phyloP scores from a whole-genome alignment of 2,888 invertebrate genomes.

The Gastracanthus pulcherrimus region DNA sequence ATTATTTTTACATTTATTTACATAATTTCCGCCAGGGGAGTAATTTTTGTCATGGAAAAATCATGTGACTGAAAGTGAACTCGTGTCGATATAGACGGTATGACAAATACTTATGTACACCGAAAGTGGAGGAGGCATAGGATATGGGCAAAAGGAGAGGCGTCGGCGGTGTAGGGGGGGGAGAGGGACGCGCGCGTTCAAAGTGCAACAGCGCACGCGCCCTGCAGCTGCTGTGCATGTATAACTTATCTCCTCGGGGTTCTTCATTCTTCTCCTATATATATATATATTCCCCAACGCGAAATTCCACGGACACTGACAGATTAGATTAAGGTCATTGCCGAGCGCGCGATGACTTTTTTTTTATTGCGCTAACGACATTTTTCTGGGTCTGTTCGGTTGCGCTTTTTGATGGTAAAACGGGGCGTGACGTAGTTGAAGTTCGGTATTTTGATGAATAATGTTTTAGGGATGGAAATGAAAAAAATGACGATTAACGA shows the following conservation, averaged over 20 bases:
- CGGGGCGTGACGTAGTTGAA: neutral
- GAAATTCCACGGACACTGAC: neutral
- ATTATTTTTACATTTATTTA: too few relatives aligned
- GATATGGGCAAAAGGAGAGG: neutral
- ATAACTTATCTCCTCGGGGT: too few relatives aligned
- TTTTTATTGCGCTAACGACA: neutral
- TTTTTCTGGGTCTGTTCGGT: neutral
- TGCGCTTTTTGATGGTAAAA: neutral
- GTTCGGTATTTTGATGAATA: neutral
- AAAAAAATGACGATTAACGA: too few relatives aligned
- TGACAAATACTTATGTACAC: too few relatives aligned
- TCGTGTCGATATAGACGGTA: too few relatives aligned
- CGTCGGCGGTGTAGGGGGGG: neutral
- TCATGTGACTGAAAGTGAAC: too few relatives aligned
- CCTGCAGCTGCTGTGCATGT: neutral
- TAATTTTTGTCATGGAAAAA: too few relatives aligned
- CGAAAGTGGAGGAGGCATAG: too few relatives aligned
- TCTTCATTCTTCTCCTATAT: constrained; percentile 25
- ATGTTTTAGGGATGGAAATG: neutral
- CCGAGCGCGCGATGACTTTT: neutral
- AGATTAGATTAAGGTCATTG: constrained; percentile 40
- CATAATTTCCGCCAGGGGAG: too few relatives aligned
- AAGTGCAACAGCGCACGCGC: neutral
- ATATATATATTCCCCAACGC: neutral
- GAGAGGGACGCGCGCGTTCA: neutral